These are phyloP conservation scores for Gallirallus australis DNA, from an alignment of 2,797 vertebrate genomes.

Conservation along the genomic window DNA sequence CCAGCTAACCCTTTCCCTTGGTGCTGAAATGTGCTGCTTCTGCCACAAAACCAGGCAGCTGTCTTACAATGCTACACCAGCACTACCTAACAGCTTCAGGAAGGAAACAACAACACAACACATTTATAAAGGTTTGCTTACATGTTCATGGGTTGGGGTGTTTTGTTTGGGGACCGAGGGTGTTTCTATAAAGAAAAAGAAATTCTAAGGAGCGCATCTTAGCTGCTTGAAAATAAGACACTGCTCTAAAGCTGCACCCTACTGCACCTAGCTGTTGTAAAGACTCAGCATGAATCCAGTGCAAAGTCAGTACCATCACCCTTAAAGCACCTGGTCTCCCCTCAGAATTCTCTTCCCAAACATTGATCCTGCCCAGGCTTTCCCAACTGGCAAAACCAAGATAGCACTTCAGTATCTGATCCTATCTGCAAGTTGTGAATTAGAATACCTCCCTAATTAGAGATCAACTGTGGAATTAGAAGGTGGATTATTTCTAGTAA, in stretches of 20 bases:
- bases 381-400: background rate
- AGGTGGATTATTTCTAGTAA: background rate
- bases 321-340: background rate
- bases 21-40: background rate
- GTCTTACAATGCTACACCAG: background rate
- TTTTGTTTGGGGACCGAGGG: rapidly evolving
- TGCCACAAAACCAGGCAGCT: background rate
- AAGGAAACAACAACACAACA: background rate
- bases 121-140: background rate
- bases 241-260: background rate
- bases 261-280: background rate
- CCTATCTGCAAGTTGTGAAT: background rate
- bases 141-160: rapidly evolving
- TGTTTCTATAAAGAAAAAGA: background rate
- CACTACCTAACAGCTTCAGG: background rate
- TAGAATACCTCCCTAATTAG: background rate
- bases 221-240: background rate
- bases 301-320: background rate
- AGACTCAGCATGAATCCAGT: background rate
- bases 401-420: background rate
- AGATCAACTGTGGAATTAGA: background rate
- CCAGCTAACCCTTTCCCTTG: background rate
- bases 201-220: background rate
- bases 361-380: background rate
- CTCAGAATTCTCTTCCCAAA: background rate